Percentiles rank a stretch among this genome's conserved stretches.
Conservation (phyloP, 1,140 invertebrate species). For the Drosophila neocordata region DNA sequence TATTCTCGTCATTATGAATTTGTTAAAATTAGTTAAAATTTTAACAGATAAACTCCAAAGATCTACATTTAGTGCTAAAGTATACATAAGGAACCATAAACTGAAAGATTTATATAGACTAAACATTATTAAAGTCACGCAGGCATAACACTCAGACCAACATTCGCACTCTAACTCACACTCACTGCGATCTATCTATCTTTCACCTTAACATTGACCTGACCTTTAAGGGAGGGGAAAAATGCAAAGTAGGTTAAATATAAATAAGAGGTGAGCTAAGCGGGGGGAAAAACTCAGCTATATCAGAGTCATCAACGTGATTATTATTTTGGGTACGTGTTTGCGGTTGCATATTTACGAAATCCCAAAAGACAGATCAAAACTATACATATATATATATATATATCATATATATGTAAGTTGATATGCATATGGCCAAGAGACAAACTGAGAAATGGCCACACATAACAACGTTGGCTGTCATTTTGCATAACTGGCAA, state of each 20-base stretch:
- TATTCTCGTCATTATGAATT: not conserved
- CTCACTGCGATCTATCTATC: not conserved
- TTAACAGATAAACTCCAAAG: constrained; percentile 36
- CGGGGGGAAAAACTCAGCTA: constrained; percentile 40
- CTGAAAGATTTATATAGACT: not conserved
- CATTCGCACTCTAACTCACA: not conserved
- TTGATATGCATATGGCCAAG: constrained; percentile 51
- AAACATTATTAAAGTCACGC: not conserved
- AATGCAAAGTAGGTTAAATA: constrained; percentile 51
- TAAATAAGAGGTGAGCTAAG: constrained; percentile 15
- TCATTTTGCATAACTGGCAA: constrained; percentile 58
- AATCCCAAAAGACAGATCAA: constrained; percentile 45
- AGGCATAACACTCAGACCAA: constrained; percentile 1
- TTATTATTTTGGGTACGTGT: constrained; percentile 50
- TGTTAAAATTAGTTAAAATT: constrained; percentile 24
- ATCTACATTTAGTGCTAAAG: constrained; percentile 19
- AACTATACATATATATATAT: constrained; percentile 31
- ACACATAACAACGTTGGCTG: constrained; percentile 45
- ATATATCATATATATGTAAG: constrained; percentile 2
- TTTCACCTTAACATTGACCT: constrained; percentile 75
- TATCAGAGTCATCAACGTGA: constrained; percentile 3
- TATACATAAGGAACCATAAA: not conserved
- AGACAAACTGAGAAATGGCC: constrained; percentile 52
- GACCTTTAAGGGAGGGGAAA: constrained; percentile 34
- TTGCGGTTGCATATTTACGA: constrained; percentile 58